Percentiles rank a stretch among this genome's conserved stretches.
Conservation (phyloP, 2,113 vertebrate genomes). For the Trematomus loennbergii region DNA sequence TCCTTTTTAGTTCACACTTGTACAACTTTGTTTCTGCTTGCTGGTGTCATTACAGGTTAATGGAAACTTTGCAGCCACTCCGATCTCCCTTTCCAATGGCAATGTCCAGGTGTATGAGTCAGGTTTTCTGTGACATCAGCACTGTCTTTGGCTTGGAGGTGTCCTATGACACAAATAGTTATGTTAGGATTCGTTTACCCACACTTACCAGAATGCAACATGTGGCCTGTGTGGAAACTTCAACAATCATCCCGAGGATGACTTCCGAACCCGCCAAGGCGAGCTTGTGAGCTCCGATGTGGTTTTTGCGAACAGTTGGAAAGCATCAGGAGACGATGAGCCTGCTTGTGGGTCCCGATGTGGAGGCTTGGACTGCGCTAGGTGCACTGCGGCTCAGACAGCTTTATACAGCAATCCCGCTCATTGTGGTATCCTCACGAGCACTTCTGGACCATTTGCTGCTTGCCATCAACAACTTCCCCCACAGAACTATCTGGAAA, state of each 20-base stretch:
- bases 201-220: constrained; percentile 63
- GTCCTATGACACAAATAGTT: too few relatives aligned
- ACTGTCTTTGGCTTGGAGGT: too few relatives aligned
- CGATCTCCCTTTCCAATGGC: too few relatives aligned
- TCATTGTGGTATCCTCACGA: constrained; percentile 69
- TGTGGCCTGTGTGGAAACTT: constrained; percentile 78
- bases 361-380: constrained; percentile 57
- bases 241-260: constrained; percentile 60
- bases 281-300: constrained; percentile 63
- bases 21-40: not conserved
- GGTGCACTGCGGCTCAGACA: constrained; percentile 34
- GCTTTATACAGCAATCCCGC: constrained; percentile 35
- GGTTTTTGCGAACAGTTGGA: constrained; percentile 75
- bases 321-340: constrained; percentile 32
- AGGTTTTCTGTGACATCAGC: too few relatives aligned
- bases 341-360: constrained; percentile 31
- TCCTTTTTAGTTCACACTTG: not conserved
- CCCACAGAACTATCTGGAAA: constrained; percentile 53
- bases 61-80: constrained; percentile 53
- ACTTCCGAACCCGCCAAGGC: constrained; percentile 59
- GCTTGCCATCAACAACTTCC: constrained; percentile 50
- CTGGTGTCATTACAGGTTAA: constrained; percentile 67
- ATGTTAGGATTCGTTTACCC: constrained; percentile 67
- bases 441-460: constrained; percentile 68
- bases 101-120: too few relatives aligned